phyloP scores from a whole-genome alignment of 2,113 vertebrate species.

The Oryzias celebensis region DNA sequence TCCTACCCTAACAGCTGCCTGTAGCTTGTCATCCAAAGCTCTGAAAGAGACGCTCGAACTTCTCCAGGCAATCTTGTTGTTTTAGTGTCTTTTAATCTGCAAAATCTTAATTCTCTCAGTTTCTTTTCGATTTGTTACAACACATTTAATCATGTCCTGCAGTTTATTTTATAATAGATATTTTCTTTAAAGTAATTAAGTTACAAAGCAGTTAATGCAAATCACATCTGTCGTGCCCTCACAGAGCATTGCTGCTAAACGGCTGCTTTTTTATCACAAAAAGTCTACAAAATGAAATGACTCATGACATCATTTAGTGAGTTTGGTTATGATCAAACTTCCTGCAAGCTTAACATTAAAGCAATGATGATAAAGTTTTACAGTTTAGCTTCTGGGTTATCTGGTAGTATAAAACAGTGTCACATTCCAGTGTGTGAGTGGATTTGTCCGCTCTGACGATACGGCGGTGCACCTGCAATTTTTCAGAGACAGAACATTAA shows the following conservation, averaged over 20 bases:
- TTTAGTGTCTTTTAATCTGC: too few relatives aligned
- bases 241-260: too few relatives aligned
- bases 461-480: slow-evolving; percentile 48
- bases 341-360: neutral
- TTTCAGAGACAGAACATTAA: slow-evolving; percentile 67
- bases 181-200: too few relatives aligned
- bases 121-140: too few relatives aligned
- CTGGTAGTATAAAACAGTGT: neutral
- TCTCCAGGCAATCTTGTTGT: slow-evolving; percentile 4
- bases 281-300: too few relatives aligned
- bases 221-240: too few relatives aligned
- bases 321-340: neutral
- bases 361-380: slow-evolving; percentile 2
- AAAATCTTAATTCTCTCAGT: too few relatives aligned
- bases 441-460: slow-evolving; percentile 33
- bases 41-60: neutral
- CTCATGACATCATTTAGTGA: too few relatives aligned
- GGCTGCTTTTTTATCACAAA: too few relatives aligned
- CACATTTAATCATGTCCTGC: too few relatives aligned
- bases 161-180: too few relatives aligned
- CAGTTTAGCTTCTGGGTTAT: neutral
- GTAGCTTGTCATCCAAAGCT: slow-evolving; percentile 5
- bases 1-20: neutral
- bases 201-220: too few relatives aligned
- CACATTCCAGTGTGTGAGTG: neutral